A percentile compares a stretch with the other conserved stretches of the same genome.
phyloP scores from a whole-genome alignment of 2,113 vertebrate species.

The Calyptomena viridis region DNA sequence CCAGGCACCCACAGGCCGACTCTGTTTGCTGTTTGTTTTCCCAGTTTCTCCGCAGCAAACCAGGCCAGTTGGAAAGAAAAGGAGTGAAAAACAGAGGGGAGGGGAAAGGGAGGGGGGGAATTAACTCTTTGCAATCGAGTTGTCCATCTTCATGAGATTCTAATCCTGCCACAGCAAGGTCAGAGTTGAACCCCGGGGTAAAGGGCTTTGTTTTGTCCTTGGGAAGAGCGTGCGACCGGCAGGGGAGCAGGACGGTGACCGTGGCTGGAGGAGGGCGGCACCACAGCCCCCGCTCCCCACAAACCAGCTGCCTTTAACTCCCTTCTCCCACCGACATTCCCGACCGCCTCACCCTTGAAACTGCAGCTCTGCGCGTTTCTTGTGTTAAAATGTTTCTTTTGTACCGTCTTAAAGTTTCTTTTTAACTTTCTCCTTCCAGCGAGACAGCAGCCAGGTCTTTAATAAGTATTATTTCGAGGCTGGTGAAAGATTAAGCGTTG shows the following conservation, averaged over 20 bases:
- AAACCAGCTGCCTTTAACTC: background rate
- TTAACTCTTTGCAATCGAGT: constrained; percentile 32
- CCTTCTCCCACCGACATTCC: background rate
- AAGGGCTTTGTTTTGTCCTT: constrained; percentile 11
- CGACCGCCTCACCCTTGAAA: background rate
- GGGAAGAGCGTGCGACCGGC: background rate
- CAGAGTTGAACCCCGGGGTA: constrained; percentile 25
- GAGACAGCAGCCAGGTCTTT: rapidly evolving
- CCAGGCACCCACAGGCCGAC: background rate
- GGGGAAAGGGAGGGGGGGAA: background rate
- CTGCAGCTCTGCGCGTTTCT: rapidly evolving
- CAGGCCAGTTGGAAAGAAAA: constrained; percentile 47
- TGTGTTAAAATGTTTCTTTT: background rate
- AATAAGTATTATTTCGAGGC: rapidly evolving
- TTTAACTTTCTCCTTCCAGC: background rate
- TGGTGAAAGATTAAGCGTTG: background rate
- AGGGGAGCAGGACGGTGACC: background rate
- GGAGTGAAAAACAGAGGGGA: background rate
- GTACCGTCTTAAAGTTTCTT: background rate
- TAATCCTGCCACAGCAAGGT: constrained; percentile 26
- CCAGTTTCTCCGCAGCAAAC: constrained; percentile 37
- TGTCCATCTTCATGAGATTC: background rate
- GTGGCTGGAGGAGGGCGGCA: background rate
- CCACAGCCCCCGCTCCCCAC: background rate
- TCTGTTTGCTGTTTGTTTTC: constrained; percentile 1